Evolutionary conservation across 1,140 invertebrate species (phyloP).

Genomic region (Tetramorium alpestre): DNA sequence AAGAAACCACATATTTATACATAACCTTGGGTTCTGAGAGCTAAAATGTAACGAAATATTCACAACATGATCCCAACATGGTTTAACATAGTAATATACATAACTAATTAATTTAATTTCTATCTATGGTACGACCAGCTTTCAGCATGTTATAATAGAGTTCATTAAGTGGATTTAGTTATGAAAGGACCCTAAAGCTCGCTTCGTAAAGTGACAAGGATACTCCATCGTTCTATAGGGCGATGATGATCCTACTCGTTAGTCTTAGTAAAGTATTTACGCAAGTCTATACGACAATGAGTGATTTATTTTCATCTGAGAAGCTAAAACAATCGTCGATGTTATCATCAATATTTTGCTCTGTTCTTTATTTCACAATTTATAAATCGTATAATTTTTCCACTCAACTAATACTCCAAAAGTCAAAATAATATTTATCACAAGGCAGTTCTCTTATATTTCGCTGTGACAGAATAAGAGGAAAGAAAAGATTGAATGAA

Average conservation of each 20-base stretch:
- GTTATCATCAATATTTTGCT: neutral
- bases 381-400: neutral
- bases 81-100: neutral
- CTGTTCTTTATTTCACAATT: neutral
- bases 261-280: slow-evolving; percentile 1
- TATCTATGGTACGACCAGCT: neutral
- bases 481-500: neutral
- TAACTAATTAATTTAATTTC: slow-evolving; percentile 25
- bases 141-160: slow-evolving; percentile 4
- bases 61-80: neutral
- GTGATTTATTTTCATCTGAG: neutral
- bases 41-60: slow-evolving; percentile 4
- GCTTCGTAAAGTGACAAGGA: slow-evolving; percentile 9
- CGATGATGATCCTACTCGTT: slow-evolving; percentile 7
- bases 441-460: neutral
- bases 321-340: neutral
- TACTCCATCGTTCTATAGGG: neutral
- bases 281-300: neutral
- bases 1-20: neutral
- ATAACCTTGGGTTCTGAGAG: neutral
- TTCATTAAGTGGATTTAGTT: slow-evolving; percentile 7
- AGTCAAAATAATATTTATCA: neutral
- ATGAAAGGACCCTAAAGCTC: neutral
- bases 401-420: neutral
- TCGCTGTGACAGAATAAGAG: neutral